Base-by-base conservation (phyloP, 2,113 vertebrate genomes). In the Delphinus delphis region DNA sequence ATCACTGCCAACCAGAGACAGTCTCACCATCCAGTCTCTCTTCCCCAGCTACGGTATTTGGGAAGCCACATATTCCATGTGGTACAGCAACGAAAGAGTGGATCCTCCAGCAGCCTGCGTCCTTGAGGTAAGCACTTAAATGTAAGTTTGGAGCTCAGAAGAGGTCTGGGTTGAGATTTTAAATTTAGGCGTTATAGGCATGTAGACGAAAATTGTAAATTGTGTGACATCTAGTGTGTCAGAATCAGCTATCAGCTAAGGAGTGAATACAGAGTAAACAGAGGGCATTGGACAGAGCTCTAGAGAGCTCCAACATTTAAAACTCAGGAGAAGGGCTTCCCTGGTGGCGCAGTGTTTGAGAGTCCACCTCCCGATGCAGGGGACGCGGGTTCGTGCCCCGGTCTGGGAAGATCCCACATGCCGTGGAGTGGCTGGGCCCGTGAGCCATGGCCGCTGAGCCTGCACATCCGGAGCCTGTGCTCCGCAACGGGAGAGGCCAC, bases 21-120 rank as follows among this genome's bases (percentile, higher is more conserved):
- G 50, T 28, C 26, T 26, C 63, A 10, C 18, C 4, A 7, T 26
- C 70, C 36, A 25, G n/a, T 21, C 25, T 60, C 33, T 73, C 41
- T 33, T 71, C 18, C 74, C 13, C 73, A 38, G 58, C 67, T 44
- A 36, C 3, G 21, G 41, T n/a, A 20, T n/a, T 33, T 20, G 53
- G 67, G 25, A 12, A 53, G 41, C 53, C 62, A 58, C 60, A 15
- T 55, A 36, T 44, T 91, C 8, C 3, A 77, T 25, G 15, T 1
- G 36, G 65, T 3, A 8, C 6, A 0, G 10, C 3, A 1, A 4
- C 36, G 67, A 36, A 17, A n/a, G 47, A 31, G 1, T 5, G 2
- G 4, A 8, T 12, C 15, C 18, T 62, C 73, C 17, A 11, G 38
- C 28, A 62, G 41, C n/a, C 41, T 74, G 53, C 12, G 6, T 82